Conservation (phyloP, 2,888 invertebrate species). For the Ormyrus rosae region DNA sequence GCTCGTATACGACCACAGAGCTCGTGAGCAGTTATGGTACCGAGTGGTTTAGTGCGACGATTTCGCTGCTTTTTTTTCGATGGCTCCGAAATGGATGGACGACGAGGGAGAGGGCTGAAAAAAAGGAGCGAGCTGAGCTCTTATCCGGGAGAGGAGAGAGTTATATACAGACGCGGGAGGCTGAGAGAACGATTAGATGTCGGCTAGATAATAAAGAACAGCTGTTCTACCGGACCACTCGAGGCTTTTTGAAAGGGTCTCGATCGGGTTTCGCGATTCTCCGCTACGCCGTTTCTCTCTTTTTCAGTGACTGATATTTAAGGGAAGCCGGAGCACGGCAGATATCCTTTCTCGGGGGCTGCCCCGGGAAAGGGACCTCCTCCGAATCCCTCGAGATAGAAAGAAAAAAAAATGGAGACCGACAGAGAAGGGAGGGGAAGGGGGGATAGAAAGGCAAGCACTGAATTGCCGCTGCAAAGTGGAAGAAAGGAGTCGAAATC, state of each 20-base stretch:
- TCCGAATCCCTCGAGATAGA: background rate
- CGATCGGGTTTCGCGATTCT: conserved; percentile 30
- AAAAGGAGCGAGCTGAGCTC: background rate
- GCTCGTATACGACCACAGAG: conserved; percentile 17
- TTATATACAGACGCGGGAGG: background rate
- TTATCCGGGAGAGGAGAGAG: background rate
- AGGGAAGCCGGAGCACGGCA: background rate
- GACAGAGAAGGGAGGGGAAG: background rate
- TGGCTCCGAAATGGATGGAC: background rate
- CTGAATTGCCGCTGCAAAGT: conserved; percentile 9
- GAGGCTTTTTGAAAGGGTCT: background rate
- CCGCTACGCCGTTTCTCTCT: background rate
- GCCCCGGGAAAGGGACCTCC: background rate
- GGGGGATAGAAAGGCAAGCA: conserved; percentile 33
- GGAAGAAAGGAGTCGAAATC: conserved; percentile 32
- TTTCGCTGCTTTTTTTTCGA: conserved; percentile 7
- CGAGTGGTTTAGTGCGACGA: conserved; percentile 24
- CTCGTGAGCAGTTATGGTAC: conserved; percentile 21
- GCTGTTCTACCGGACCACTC: conserved; percentile 48
- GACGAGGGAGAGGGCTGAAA: background rate
- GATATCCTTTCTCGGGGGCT: conserved; percentile 17
- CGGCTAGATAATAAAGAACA: conserved; percentile 56
- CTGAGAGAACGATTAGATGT: conserved; percentile 38
- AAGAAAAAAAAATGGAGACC: no score
- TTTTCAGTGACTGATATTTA: conserved; percentile 29